Conservation (phyloP, 2,113 vertebrate genomes). For the Setophaga kirtlandii region DNA sequence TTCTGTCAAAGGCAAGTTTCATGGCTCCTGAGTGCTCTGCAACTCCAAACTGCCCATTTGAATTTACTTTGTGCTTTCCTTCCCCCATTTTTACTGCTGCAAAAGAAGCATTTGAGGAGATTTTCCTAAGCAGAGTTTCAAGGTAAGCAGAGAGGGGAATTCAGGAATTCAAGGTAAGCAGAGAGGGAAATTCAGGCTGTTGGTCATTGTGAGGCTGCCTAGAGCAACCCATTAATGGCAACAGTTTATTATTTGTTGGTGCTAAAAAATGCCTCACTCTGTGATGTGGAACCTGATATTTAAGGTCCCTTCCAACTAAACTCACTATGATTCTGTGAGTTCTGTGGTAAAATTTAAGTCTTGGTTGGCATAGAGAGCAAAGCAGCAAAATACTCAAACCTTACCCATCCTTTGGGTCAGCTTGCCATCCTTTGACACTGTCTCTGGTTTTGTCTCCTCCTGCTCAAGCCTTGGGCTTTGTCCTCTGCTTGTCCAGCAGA, state of each 20-base stretch:
- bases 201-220: not conserved
- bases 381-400: rapidly evolving
- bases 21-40: not conserved
- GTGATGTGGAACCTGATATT: not conserved
- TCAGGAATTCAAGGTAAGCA: not conserved
- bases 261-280: not conserved
- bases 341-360: not conserved
- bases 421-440: not conserved
- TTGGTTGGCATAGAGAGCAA: not conserved
- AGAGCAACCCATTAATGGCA: not conserved
- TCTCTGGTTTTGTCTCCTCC: not conserved
- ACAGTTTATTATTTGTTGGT: not conserved
- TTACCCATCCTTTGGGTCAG: not conserved
- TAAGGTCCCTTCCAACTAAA: not conserved
- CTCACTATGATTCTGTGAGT: not conserved
- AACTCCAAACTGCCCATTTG: not conserved
- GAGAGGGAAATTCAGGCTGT: not conserved
- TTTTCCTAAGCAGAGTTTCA: not conserved
- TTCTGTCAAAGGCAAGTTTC: not conserved
- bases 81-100: not conserved
- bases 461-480: rapidly evolving
- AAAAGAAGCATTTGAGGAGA: not conserved
- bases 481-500: rapidly evolving
- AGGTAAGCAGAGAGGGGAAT: not conserved
- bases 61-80: not conserved